Percentiles rank a stretch among this genome's conserved stretches.
Conservation (phyloP, 2,113 vertebrate genomes). For the Eupsittula cactorum region DNA sequence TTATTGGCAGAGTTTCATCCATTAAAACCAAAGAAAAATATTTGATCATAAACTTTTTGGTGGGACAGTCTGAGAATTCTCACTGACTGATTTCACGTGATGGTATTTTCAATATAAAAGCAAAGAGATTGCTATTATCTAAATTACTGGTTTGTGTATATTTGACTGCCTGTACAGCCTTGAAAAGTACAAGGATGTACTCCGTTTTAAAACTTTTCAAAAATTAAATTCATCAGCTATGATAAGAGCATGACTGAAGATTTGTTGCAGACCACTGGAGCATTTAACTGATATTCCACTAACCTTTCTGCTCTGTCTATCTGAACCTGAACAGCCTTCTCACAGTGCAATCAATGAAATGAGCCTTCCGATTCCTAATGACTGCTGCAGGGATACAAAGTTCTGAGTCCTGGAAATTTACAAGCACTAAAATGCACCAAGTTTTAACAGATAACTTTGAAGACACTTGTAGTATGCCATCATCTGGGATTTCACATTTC, state of each 20-base stretch:
- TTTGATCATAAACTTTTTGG: background rate
- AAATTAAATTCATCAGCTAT: slow-evolving; percentile 24
- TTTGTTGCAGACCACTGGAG: slow-evolving; percentile 41
- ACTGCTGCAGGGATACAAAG: background rate
- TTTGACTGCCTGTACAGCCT: background rate
- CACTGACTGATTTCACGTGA: background rate
- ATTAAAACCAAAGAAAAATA: background rate
- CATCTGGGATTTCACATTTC: background rate
- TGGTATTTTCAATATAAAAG: background rate
- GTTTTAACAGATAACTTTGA: background rate
- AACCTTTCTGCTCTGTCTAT: slow-evolving; percentile 52
- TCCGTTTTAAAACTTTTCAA: slow-evolving; percentile 9
- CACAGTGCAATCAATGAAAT: slow-evolving; percentile 7
- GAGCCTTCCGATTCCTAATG: background rate
- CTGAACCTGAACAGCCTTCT: slow-evolving; percentile 18
- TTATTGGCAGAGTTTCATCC: background rate
- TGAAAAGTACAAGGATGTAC: background rate
- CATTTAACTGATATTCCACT: slow-evolving; percentile 31
- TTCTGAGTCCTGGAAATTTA: background rate
- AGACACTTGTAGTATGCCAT: background rate
- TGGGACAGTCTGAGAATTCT: background rate
- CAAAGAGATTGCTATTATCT: background rate
- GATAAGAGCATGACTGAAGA: slow-evolving; percentile 27
- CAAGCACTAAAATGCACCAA: background rate
- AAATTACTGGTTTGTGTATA: background rate